These are phyloP conservation scores for Myiagra hebetior DNA, from an alignment of 2,113 vertebrate species.

Conservation along the genomic window DNA sequence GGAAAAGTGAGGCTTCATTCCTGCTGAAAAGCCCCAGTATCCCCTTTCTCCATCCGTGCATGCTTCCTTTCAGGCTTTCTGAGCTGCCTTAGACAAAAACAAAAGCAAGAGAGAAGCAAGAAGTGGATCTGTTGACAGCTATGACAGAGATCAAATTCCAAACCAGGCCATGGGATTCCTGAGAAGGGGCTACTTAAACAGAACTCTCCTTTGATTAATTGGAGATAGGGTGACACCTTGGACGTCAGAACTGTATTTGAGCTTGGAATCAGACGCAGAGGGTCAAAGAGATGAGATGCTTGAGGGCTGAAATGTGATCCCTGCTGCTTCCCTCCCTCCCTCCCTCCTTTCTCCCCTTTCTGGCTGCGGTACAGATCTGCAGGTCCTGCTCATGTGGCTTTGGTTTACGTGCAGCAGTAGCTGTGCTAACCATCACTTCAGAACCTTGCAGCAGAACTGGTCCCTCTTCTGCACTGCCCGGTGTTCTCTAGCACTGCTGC, in stretches of 20 bases:
- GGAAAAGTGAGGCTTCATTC: not conserved
- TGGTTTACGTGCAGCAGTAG: not conserved
- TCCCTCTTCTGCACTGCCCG: not conserved
- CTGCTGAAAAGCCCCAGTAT: not conserved
- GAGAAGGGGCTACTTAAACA: slow-evolving; percentile 24
- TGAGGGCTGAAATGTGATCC: not conserved
- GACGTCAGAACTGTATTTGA: slow-evolving; percentile 32
- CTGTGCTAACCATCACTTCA: not conserved
- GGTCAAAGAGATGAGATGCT: slow-evolving; percentile 32
- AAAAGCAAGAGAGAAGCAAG: slow-evolving; percentile 36
- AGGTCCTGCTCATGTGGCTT: not conserved
- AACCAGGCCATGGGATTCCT: slow-evolving; percentile 35
- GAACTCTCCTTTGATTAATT: slow-evolving; percentile 52
- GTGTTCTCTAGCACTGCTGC: not conserved
- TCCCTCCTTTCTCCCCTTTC: not conserved
- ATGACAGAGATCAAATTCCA: slow-evolving; percentile 51
- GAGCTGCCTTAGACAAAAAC: slow-evolving; percentile 11
- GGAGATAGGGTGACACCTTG: slow-evolving; percentile 48
- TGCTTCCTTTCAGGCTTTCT: not conserved
- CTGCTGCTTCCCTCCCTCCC: not conserved
- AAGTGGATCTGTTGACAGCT: slow-evolving; percentile 53
- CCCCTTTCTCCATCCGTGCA: not conserved
- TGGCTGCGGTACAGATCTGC: not conserved
- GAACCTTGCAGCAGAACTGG: not conserved
- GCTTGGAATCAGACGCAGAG: not conserved